phyloP scores from a whole-genome alignment of 1,140 invertebrate genomes.

The Orius insidiosus region DNA sequence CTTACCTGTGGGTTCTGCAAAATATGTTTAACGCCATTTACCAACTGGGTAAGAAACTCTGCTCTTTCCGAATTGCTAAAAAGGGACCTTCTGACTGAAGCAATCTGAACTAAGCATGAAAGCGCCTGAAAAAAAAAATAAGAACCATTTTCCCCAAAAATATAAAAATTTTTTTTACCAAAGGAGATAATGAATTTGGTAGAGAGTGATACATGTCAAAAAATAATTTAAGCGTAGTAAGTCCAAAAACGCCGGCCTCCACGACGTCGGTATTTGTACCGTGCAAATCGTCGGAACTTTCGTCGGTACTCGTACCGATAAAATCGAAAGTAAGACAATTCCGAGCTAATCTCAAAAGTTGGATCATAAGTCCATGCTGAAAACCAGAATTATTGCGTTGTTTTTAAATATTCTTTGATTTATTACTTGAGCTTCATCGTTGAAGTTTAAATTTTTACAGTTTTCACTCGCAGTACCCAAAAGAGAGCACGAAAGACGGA shows the following conservation, averaged over 20 bases:
- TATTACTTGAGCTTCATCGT: constrained; percentile 63
- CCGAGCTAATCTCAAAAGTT: constrained; percentile 69
- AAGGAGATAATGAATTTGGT: constrained; percentile 64
- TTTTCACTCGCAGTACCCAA: constrained; percentile 76
- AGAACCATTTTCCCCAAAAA: not conserved
- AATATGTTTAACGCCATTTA: constrained; percentile 82
- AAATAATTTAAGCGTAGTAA: constrained; percentile 79
- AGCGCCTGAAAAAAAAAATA: constrained; percentile 42
- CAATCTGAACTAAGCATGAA: constrained; percentile 90
- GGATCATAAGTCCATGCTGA: constrained; percentile 63
- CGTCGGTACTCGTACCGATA: constrained; percentile 89
- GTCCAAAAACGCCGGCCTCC: constrained; percentile 87
- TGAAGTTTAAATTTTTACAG: constrained; percentile 72
- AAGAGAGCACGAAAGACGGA: constrained; percentile 79
- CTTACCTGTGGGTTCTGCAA: constrained; percentile 76
- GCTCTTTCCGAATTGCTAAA: constrained; percentile 90
- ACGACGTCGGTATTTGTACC: constrained; percentile 91
- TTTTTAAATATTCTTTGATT: constrained; percentile 19
- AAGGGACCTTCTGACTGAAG: constrained; percentile 83
- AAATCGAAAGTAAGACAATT: constrained; percentile 94
- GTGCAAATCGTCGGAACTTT: constrained; percentile 92
- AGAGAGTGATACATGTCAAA: constrained; percentile 87
- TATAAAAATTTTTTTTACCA: constrained; percentile 32
- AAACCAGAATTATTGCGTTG: constrained; percentile 20
- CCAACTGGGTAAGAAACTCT: constrained; percentile 85